Evolutionary conservation across 2,888 invertebrate species (phyloP).

Genomic region (Leptinotarsa rubiginosa): DNA sequence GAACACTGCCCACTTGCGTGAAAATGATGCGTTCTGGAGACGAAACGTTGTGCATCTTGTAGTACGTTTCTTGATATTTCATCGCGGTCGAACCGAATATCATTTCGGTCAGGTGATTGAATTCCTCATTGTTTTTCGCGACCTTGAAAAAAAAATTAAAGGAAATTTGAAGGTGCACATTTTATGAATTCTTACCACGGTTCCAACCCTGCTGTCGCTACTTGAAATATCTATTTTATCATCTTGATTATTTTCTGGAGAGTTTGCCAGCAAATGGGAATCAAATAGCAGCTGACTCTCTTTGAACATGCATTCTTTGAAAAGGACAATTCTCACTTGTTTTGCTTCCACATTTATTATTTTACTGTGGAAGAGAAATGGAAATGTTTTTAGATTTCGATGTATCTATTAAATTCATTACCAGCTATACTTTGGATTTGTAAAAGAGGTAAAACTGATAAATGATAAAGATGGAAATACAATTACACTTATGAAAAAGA

Average conservation of each 20-base stretch:
- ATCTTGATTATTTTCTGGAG: constrained; percentile 38
- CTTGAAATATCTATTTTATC: not conserved
- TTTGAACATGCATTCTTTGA: constrained; percentile 86
- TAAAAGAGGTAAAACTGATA: too few species aligned
- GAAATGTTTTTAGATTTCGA: not conserved
- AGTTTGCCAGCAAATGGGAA: constrained; percentile 77
- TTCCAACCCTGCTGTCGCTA: not conserved
- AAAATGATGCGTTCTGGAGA: constrained; percentile 61
- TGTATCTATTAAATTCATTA: too few species aligned
- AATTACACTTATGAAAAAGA: too few species aligned
- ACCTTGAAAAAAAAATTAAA: constrained; percentile 29
- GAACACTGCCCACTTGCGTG: constrained; percentile 66
- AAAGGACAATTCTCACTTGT: constrained; percentile 85
- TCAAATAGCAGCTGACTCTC: constrained; percentile 87
- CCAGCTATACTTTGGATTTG: too few species aligned
- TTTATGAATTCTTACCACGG: constrained; percentile 4
- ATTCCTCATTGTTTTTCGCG: constrained; percentile 68
- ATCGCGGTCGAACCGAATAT: constrained; percentile 92
- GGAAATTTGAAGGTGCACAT: not conserved
- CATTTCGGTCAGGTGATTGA: constrained; percentile 87
- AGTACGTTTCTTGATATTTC: constrained; percentile 87
- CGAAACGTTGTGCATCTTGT: constrained; percentile 81
- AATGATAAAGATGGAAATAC: too few species aligned
- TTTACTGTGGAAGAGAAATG: constrained; percentile 9
- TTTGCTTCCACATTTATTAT: constrained; percentile 61